phyloP scores from a whole-genome alignment of 2,888 invertebrate genomes.

The Teinopalpus imperialis region DNA sequence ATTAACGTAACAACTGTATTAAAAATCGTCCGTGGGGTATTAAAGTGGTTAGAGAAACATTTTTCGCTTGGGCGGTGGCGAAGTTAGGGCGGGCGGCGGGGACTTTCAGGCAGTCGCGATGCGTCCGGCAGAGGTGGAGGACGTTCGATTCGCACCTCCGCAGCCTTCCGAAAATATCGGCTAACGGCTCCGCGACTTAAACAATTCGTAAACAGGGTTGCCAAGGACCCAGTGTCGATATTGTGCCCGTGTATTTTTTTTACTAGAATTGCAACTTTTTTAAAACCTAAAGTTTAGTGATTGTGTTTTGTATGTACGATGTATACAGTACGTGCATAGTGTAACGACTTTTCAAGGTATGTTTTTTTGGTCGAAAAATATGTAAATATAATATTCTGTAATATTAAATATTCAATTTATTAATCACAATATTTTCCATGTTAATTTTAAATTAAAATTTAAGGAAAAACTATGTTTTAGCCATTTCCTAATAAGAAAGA shows the following conservation, averaged over 20 bases:
- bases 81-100: slow-evolving; percentile 68
- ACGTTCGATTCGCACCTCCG: slow-evolving; percentile 39
- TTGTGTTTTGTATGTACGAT: slow-evolving; percentile 9
- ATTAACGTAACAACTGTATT: slow-evolving; percentile 50
- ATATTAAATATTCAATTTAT: too few species aligned
- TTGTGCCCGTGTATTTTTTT: slow-evolving; percentile 1
- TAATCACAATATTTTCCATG: too few species aligned
- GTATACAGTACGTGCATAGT: background rate
- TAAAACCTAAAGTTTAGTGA: slow-evolving; percentile 3
- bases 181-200: slow-evolving; percentile 9
- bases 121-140: slow-evolving; percentile 45
- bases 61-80: slow-evolving; percentile 65
- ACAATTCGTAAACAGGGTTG: slow-evolving; percentile 19
- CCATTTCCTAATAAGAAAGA: too few species aligned
- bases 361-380: too few species aligned
- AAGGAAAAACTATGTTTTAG: too few species aligned
- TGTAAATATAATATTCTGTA: too few species aligned
- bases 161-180: slow-evolving; percentile 25
- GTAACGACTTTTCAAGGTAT: slow-evolving; percentile 6
- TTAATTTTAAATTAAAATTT: too few species aligned
- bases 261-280: background rate
- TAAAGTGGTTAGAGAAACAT: slow-evolving; percentile 48
- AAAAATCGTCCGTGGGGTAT: slow-evolving; percentile 39
- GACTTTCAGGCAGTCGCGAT: slow-evolving; percentile 56
- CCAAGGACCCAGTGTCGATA: slow-evolving; percentile 9